Evolutionary conservation across 2,888 invertebrate species (phyloP), one percentile per base, ranked within the genome.

Genomic region (Oeneis ivallda): DNA sequence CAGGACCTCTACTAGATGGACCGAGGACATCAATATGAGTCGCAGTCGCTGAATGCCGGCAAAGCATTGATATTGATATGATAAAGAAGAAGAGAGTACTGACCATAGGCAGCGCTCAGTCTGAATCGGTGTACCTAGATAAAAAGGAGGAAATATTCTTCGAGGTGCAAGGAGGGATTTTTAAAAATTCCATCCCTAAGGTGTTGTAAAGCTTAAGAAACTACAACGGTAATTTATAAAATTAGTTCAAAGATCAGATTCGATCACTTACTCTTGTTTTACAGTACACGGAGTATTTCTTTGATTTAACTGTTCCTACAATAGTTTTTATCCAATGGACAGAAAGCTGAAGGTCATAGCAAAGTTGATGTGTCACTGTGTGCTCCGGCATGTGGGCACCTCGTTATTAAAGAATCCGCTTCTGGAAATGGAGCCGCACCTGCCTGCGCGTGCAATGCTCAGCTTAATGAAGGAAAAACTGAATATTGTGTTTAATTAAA

Each of bases 381-480:
- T 32, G 10, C 62, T 65, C 66, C 60, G 79, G 79, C 74, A 82
- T 78, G 73, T 78, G 67, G 70, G 64, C 65, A 72, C 67, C 80
- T 86, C 78, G 78, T 87, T 86, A 84, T 77, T 70, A 71, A 79
- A 79, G 86, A 84, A 89, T 87, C 52, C 19, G 41, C 52, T 61
- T 79, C 76, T 76, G 75, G 81, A 86, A 87, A 79, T 78, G 80
- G 70, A 77, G 73, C 77, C 76, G 77, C 79, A 76, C 80, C 82
- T 78, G 82, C 76, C 76, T 71, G 72, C 70, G 72, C 75, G 73
- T 76, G 79, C 83, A 86, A 88, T 86, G 86, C 13, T 41, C 39
- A 39, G 86, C 11, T 41, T 56, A 39, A 54, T 54, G 84, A 80
- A 84, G 19, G 19, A 19, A 56, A 56, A 56, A 56, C 17, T 56